These are phyloP conservation scores for Mechanitis mazaeus DNA, from an alignment of 2,888 invertebrate species.

Conservation along the genomic window DNA sequence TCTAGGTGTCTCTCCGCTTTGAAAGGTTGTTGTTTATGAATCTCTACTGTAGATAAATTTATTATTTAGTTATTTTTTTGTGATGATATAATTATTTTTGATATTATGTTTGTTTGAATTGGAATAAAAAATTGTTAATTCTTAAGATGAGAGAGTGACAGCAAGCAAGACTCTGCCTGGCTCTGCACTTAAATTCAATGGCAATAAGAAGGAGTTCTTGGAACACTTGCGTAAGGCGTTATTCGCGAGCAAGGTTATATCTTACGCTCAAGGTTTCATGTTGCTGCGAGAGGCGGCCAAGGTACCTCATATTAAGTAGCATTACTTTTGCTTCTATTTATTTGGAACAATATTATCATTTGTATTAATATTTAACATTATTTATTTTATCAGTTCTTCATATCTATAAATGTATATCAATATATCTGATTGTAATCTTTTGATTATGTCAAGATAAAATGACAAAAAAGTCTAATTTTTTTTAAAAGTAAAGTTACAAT, in stretches of 20 bases:
- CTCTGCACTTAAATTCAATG: constrained; percentile 78
- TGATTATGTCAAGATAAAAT: too few species aligned
- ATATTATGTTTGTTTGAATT: too few species aligned
- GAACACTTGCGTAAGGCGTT: constrained; percentile 92
- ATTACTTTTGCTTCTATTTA: neutral
- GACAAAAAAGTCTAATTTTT: too few species aligned
- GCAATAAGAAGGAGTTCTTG: constrained; percentile 87
- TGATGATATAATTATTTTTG: constrained; percentile 6
- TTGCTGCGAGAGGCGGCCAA: constrained; percentile 93
- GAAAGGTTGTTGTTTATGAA: constrained; percentile 68
- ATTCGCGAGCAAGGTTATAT: constrained; percentile 98
- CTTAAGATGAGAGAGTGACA: constrained; percentile 83
- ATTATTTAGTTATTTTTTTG: neutral
- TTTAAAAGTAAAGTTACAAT: neutral
- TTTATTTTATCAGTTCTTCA: too few species aligned
- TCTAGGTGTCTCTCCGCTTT: constrained; percentile 96
- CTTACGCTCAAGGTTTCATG: constrained; percentile 99
- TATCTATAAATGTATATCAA: too few species aligned
- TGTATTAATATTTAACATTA: neutral
- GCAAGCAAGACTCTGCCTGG: constrained; percentile 89
- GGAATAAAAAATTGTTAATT: too few species aligned
- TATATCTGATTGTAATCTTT: too few species aligned
- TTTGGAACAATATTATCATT: neutral
- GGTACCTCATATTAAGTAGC: constrained; percentile 49
- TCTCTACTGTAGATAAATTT: neutral